Evolutionary conservation across 2,113 vertebrate species (phyloP), one percentile per base, ranked within the genome.

Genomic region (Pseudolaguvia tuberculata): DNA sequence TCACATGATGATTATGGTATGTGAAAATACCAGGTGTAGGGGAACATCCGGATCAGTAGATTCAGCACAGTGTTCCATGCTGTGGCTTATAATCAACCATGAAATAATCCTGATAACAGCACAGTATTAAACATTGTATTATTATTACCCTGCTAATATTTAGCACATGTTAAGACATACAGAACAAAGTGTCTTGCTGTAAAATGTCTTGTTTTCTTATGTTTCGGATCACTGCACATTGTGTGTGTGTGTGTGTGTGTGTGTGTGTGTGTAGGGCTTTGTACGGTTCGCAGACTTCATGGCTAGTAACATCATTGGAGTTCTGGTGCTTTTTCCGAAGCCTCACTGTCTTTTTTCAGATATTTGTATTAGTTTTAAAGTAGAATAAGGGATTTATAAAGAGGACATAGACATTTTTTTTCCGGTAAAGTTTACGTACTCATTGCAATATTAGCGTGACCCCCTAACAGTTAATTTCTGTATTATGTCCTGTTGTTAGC

Each of bases 1-100:
- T 87, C 89, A 29, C 53, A 72, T 53, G 81, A 66, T 72, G 70
- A 61, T 88, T 85, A 88, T 82, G 87, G 89, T 87, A 83, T 88
- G 21, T 88, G 86, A 88, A 45, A 48, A 79, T 53, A 42, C 18
- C 63, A 67, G 27, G 45, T 67, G 35, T 52, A 58, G 53, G 69
- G 53, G 69, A 50, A 70, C 70, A 21, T 58, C 21, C 14, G 29
- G 65, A 50, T 58, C 70, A 72, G 70, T 52, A 35, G 29, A 13
- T 68, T 75, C n/a, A 35, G 39, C 27, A 47, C 23, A 52, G 31
- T 7, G 23, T 20, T 58, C 70, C 53, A 72, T 47, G 55, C 70
- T 29, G 23, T 47, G 55, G 10, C 42, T 58, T 45, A n/a, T 47
- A 72, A 47, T 29, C 23, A 27, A 29, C 42, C 56, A 29, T 18